Percentiles rank a stretch among this genome's conserved stretches.
Conservation (phyloP, 1,140 invertebrate species). For the Mercenaria mercenaria region DNA sequence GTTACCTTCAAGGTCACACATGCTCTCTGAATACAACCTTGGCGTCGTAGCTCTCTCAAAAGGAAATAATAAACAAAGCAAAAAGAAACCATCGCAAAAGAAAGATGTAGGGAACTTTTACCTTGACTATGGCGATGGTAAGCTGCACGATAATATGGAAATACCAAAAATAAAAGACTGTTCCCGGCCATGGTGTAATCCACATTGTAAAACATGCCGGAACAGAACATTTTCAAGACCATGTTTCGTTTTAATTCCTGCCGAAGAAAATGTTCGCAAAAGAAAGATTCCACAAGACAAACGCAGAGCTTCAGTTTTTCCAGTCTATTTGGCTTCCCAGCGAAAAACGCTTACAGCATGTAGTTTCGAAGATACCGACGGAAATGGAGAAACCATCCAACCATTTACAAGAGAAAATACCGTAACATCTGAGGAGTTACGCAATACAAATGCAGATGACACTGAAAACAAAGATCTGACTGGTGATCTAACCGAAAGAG, state of each 20-base stretch:
- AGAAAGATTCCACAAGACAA: constrained; percentile 15
- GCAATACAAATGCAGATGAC: too few species aligned
- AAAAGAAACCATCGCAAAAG: neutral
- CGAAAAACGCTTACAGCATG: neutral
- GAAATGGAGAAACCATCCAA: neutral
- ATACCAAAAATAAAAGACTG: constrained; percentile 56
- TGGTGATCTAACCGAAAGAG: neutral
- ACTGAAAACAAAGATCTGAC: neutral
- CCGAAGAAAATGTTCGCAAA: neutral
- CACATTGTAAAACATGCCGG: constrained; percentile 53
- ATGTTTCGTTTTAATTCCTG: constrained; percentile 51
- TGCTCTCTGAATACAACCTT: constrained; percentile 19
- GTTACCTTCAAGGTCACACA: neutral
- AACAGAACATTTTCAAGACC: constrained; percentile 17
- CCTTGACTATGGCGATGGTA: constrained; percentile 56
- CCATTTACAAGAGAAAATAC: neutral
- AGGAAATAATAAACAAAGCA: neutral
- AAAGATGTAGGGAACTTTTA: constrained; percentile 25
- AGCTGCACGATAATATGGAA: constrained; percentile 38
- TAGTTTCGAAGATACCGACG: neutral
- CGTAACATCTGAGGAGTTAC: neutral
- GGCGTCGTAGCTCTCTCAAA: neutral
- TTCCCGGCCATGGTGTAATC: constrained; percentile 55
- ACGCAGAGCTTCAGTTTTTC: neutral
- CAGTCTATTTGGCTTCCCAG: neutral